Evolutionary conservation across 2,113 vertebrate genomes (phyloP), one percentile per base, ranked within the genome.

Genomic region (Chamaea fasciata): DNA sequence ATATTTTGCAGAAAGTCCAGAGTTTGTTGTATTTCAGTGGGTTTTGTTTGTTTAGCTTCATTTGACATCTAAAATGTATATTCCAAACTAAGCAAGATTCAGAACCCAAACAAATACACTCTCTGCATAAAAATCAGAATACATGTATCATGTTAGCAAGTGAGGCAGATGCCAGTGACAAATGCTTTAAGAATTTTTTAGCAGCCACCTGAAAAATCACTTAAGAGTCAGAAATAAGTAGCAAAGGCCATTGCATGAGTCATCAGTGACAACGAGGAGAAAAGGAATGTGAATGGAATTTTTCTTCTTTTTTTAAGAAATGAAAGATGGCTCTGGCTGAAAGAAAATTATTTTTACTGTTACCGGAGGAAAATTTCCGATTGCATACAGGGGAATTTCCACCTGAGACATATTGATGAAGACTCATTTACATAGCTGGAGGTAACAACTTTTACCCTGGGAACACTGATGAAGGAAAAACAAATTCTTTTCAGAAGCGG

Each of bases 191-290:
- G 94, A 92, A 96, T 95, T 86, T 73, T 91, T 88, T 59, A 96
- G 67, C 76, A 78, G 80, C 85, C 94, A 96, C 96, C 95, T 97
- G 96, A 96, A 94, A 96, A 96, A 96, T 88, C 92, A 96, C 90
- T 96, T 93, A 97, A 79, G 94, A 87, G 75, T 91, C 94, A 86
- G 94, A 91, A 97, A 64, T 46, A 55, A 97, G 93, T 6, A 91
- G 82, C 67, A 88, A 92, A 96, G 75, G 71, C 78, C 85, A 41
- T 10, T 49, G 41, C 44, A 7, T 96, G 96, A 96, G 69, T 97
- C 95, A 97, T 31, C 56, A 41, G 10, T 44, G 80, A 77, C 92
- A 92, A 68, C 50, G 49, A 90, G 83, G 68, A 79, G 39, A 73
- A 88, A 88, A 88, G 88, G 94, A 95, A 95, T 86, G 80, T 11